Conservation (phyloP, 2,888 invertebrate genomes). For the Heterodera filipjevi region DNA sequence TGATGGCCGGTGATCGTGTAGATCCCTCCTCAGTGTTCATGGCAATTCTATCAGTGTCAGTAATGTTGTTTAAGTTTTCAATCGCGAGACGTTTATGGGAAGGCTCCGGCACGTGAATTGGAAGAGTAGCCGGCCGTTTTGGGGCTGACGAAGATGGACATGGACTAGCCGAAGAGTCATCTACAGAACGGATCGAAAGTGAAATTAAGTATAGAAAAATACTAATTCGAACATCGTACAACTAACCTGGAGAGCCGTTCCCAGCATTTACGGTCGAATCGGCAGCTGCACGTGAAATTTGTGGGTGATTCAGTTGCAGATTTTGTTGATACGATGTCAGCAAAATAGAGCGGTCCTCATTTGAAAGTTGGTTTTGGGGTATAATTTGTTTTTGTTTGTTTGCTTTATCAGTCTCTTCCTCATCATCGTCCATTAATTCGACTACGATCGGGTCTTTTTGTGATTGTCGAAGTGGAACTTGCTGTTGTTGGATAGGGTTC, state of each 20-base stretch:
- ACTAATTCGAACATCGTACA: background rate
- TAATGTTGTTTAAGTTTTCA: background rate
- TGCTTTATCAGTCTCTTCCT: background rate
- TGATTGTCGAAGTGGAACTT: background rate
- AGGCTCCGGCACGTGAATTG: background rate
- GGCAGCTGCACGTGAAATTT: conserved; percentile 16
- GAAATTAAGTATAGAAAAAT: background rate
- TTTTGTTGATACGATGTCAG: background rate
- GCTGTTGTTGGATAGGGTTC: conserved; percentile 13
- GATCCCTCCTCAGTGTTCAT: background rate
- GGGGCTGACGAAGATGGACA: background rate
- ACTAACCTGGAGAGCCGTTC: conserved; percentile 5
- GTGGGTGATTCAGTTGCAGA: background rate
- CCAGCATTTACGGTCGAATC: conserved; percentile 27
- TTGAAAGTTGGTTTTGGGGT: background rate
- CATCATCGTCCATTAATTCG: conserved; percentile 21
- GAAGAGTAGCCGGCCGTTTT: background rate
- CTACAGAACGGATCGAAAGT: background rate
- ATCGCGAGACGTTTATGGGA: background rate
- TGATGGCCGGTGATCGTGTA: background rate
- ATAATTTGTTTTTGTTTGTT: too few relatives aligned
- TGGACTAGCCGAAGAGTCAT: background rate
- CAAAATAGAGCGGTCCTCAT: background rate
- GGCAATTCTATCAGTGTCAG: background rate
- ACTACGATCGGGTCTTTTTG: conserved; percentile 18